Evolutionary conservation across 2,113 vertebrate species (phyloP).

Genomic region (Clupea harengus): DNA sequence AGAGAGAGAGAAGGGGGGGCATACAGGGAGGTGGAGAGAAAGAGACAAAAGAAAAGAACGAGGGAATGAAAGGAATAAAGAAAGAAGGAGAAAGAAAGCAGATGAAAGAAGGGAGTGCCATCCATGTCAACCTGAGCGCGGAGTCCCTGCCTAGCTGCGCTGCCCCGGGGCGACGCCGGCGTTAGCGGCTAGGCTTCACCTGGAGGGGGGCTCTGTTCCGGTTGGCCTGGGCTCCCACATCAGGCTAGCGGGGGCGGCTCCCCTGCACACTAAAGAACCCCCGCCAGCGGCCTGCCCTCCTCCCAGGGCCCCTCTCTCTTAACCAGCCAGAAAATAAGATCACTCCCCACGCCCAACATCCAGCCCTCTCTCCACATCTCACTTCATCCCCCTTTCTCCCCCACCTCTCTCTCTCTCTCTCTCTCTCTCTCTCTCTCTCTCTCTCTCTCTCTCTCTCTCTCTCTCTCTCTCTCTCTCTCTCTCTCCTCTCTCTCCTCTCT

Average conservation of each 20-base stretch:
- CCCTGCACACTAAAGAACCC: neutral
- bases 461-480: neutral
- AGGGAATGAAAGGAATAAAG: constrained; percentile 8
- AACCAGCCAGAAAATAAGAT: constrained; percentile 2
- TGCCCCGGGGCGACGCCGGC: neutral
- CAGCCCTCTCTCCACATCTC: neutral
- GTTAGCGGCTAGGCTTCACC: constrained; percentile 23
- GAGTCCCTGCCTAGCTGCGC: neutral
- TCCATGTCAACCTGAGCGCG: neutral
- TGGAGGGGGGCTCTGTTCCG: constrained; percentile 34
- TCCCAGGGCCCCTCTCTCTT: neutral
- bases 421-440: neutral
- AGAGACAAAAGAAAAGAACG: constrained; percentile 43
- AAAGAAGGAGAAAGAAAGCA: neutral
- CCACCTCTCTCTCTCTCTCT: neutral
- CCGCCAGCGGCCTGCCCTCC: neutral
- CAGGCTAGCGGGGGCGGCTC: constrained; percentile 33
- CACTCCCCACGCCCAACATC: neutral
- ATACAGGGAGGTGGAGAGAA: neutral
- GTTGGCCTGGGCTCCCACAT: constrained; percentile 36
- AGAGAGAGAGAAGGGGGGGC: neutral
- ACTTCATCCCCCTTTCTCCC: neutral
- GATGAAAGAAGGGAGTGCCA: neutral
- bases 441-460: neutral
- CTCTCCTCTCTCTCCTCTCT: neutral